phyloP scores from a whole-genome alignment of 2,113 vertebrate species.

The Thunnus thynnus region DNA sequence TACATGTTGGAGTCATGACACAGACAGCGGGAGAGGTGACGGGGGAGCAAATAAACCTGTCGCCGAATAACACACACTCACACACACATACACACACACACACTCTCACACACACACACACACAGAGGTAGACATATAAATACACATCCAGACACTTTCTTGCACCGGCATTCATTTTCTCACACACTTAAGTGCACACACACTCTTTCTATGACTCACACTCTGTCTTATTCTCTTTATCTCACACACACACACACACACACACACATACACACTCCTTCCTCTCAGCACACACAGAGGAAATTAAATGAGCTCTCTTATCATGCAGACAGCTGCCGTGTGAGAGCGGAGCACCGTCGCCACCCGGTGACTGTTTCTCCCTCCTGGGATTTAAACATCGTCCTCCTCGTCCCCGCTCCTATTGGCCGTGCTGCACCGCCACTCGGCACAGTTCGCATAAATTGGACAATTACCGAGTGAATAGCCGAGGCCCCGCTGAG shows the following conservation, averaged over 20 bases:
- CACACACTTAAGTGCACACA: too few relatives aligned
- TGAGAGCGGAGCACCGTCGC: background rate
- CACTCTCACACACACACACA: background rate
- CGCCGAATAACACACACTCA: background rate
- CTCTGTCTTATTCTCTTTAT: too few relatives aligned
- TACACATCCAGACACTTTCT: too few relatives aligned
- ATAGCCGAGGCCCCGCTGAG: slow-evolving; percentile 2
- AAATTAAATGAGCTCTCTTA: slow-evolving; percentile 55
- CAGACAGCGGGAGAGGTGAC: slow-evolving; percentile 9
- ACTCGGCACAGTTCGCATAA: background rate
- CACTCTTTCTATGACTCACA: too few relatives aligned
- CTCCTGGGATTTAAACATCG: slow-evolving; percentile 9
- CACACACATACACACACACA: background rate
- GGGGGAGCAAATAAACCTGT: slow-evolving; percentile 9
- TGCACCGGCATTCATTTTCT: too few relatives aligned
- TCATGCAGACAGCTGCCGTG: background rate
- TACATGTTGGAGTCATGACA: slow-evolving; percentile 6
- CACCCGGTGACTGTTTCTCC: background rate
- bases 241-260: background rate
- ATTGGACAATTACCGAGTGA: slow-evolving; percentile 39
- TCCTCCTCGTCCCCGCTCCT: background rate
- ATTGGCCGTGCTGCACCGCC: background rate
- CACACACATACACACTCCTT: slow-evolving; percentile 17
- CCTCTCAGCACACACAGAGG: slow-evolving; percentile 6
- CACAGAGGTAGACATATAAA: background rate